Percentiles rank a stretch among this genome's conserved stretches.
phyloP scores from a whole-genome alignment of 2,113 vertebrate species.

The Ammodramus savannarum region DNA sequence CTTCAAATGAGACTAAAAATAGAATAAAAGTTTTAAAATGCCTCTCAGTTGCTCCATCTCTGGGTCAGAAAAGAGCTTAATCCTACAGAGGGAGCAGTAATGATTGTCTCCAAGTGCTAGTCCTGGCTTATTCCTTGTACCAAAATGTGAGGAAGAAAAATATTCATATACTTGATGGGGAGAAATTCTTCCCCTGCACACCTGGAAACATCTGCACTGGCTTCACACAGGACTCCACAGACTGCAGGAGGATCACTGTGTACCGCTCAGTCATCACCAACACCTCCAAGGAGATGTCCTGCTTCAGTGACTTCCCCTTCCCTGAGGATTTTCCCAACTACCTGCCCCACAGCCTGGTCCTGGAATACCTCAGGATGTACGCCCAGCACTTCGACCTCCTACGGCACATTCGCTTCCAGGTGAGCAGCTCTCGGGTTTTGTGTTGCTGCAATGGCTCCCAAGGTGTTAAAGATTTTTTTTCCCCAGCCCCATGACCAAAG shows the following conservation, averaged over 20 bases:
- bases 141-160: not conserved
- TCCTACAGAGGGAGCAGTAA: not conserved
- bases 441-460: too few species aligned
- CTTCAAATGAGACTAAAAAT: not conserved
- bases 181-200: not conserved
- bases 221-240: slow-evolving; percentile 73
- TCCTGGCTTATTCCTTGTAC: not conserved
- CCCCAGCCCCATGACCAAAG: too few species aligned
- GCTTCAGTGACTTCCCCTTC: slow-evolving; percentile 90
- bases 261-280: slow-evolving; percentile 86
- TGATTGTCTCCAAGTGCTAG: not conserved
- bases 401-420: slow-evolving; percentile 81
- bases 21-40: not conserved
- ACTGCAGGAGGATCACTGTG: slow-evolving; percentile 67
- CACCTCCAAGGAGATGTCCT: slow-evolving; percentile 91
- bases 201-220: not conserved
- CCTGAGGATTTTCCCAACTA: slow-evolving; percentile 84
- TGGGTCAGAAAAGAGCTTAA: not conserved
- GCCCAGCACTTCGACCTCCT: slow-evolving; percentile 79
- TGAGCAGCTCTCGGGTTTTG: slow-evolving; percentile 4
- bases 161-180: accelerated
- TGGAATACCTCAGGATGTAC: slow-evolving; percentile 83
- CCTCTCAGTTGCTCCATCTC: not conserved
- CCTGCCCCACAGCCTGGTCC: slow-evolving; percentile 76
- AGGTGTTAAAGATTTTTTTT: too few species aligned